phyloP scores from a whole-genome alignment of 2,888 invertebrate species.

The Masnerella sp. region DNA sequence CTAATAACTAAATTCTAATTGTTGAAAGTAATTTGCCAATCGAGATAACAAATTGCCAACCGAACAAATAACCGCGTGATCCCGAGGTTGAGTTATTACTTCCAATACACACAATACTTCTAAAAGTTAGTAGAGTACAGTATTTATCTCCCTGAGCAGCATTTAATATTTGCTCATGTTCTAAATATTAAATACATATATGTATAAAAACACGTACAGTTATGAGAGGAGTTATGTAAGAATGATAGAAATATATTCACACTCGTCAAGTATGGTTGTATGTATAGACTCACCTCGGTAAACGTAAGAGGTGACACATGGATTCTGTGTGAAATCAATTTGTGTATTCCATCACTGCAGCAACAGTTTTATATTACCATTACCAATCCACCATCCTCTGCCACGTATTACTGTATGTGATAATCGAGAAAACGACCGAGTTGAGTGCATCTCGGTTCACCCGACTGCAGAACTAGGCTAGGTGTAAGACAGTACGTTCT shows the following conservation, averaged over 20 bases:
- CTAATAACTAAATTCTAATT: neutral
- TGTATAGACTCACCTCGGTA: conserved; percentile 60
- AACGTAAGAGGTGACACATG: conserved; percentile 52
- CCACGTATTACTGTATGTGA: conserved; percentile 72
- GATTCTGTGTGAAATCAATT: conserved; percentile 44
- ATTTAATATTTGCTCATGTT: conserved; percentile 56
- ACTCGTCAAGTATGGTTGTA: conserved; percentile 56
- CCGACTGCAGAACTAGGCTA: conserved; percentile 70
- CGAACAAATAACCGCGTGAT: conserved; percentile 35
- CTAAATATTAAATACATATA: conserved; percentile 56
- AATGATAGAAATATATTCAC: conserved; percentile 51
- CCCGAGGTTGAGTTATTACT: conserved; percentile 60
- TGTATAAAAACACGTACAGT: conserved; percentile 54
- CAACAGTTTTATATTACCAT: conserved; percentile 42
- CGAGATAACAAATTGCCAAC: neutral
- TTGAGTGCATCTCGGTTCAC: conserved; percentile 65
- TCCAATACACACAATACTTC: conserved; percentile 50
- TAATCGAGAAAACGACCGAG: conserved; percentile 70
- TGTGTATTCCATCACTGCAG: conserved; percentile 38
- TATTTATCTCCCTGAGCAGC: conserved; percentile 60
- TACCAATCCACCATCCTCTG: conserved; percentile 60
- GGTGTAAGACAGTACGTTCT: conserved; percentile 73
- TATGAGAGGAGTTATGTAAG: conserved; percentile 46
- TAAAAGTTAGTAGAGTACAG: conserved; percentile 57
- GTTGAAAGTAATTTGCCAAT: conserved; percentile 17